These are phyloP conservation scores for Helarctos malayanus DNA, from an alignment of 2,797 vertebrate genomes.

Conservation along the genomic window DNA sequence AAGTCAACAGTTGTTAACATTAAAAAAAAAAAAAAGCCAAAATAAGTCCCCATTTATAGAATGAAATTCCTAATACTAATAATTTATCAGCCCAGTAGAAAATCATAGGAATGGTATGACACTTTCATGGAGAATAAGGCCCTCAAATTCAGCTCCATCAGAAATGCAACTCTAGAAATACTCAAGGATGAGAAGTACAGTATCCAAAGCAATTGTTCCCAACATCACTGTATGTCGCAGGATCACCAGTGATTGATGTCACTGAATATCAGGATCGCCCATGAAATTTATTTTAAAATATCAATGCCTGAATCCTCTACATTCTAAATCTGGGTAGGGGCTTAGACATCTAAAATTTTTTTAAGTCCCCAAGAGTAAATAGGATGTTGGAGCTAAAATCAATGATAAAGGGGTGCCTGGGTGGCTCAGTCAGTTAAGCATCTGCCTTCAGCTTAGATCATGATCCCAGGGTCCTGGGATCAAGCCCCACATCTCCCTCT, in stretches of 20 bases:
- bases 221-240: neutral
- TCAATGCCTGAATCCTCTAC: neutral
- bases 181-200: neutral
- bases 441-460: neutral
- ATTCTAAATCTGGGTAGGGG: neutral
- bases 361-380: neutral
- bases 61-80: neutral
- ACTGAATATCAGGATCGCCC: neutral
- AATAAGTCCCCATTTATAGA: neutral
- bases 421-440: neutral
- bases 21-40: neutral
- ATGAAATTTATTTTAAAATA: neutral
- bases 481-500: neutral
- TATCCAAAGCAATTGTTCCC: neutral
- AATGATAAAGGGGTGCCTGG: neutral
- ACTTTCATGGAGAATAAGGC: slow-evolving; percentile 32
- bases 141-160: slow-evolving; percentile 12
- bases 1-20: neutral
- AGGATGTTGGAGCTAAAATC: neutral
- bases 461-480: neutral
- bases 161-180: neutral
- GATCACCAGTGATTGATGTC: neutral
- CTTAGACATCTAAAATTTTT: neutral
- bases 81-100: neutral
- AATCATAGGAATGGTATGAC: neutral